Percentiles rank a stretch among this genome's conserved stretches.
phyloP scores from a whole-genome alignment of 2,113 vertebrate genomes.

The Pangasianodon gigas region DNA sequence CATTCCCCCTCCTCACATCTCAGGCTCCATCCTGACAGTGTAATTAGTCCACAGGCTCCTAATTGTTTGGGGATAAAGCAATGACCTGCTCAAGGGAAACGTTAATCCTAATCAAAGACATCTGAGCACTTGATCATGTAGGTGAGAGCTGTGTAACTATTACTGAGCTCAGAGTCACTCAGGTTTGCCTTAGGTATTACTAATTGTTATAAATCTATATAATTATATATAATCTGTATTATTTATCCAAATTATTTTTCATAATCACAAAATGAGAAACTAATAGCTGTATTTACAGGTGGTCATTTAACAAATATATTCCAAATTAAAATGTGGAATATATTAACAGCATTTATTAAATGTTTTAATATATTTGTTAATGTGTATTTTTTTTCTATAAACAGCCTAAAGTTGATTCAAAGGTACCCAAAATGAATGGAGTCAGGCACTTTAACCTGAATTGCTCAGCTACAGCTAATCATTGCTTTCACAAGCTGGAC shows the following conservation, averaged over 20 bases:
- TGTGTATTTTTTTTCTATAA: not conserved
- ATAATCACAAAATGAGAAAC: slow-evolving; percentile 13
- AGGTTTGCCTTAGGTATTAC: slow-evolving; percentile 28
- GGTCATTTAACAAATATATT: not conserved
- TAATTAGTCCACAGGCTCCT: slow-evolving; percentile 59
- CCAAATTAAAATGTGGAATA: not conserved
- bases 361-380: not conserved
- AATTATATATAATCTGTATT: slow-evolving; percentile 24
- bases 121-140: slow-evolving; percentile 44
- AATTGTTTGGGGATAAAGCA: slow-evolving; percentile 57
- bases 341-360: not conserved
- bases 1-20: slow-evolving; percentile 16
- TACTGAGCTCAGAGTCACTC: slow-evolving; percentile 26
- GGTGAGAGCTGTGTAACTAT: slow-evolving; percentile 31
- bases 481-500: not conserved
- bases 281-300: not conserved
- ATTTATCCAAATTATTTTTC: slow-evolving; percentile 10
- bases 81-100: slow-evolving; percentile 53
- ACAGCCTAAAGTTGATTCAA: not conserved
- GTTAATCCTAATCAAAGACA: slow-evolving; percentile 53
- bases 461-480: not conserved
- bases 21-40: slow-evolving; percentile 34
- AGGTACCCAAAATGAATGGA: not conserved
- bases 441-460: not conserved
- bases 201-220: not conserved